Base-by-base conservation (phyloP, 2,797 vertebrate genomes). In the Silurus lanzhouensis region DNA sequence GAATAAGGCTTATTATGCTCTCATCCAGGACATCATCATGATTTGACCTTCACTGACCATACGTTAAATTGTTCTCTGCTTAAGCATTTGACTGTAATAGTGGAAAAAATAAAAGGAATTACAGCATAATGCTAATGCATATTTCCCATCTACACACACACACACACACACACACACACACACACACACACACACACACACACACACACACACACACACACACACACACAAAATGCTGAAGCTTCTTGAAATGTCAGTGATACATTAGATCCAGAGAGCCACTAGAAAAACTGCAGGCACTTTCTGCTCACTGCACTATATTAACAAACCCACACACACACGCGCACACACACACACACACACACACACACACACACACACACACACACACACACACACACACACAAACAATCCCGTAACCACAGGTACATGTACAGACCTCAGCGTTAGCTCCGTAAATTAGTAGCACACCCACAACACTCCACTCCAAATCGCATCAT, bases 401-500 rank as follows among this genome's bases (percentile, higher is more conserved):
- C 10, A 10, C 48, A 52, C 48, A 79, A 64, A 70, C 80, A 71
- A 38, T 44, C 17, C 3, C 82, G 68, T 58, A 80, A 31, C 58
- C 81, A 76, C 63, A 75, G 38, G 67, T 68, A 70, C 70, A 60
- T 82, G 66, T 14, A 67, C 57, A 15, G 75, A 61, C 66, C 44
- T 80, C 79, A 72, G 63, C 72, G 13, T 75, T 74, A 83, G 60
- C 63, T 83, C 27, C 13, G 64, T 79, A 82, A 31, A 78, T 86
- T 82, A 86, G 66, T 71, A 83, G 64, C 74, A 78, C 85, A 71
- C 85, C 85, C 85, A 86, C 85, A 86, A 75, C 81, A 78, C 66
- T 83, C 68, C 72, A 83, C 64, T 71, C 48, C 64, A 66, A 80
- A 86, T 86, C 81, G 77, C 85, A 79, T 83, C 81, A 83, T 72